phyloP scores from a whole-genome alignment of 2,113 vertebrate species.

The Carassius carassius region DNA sequence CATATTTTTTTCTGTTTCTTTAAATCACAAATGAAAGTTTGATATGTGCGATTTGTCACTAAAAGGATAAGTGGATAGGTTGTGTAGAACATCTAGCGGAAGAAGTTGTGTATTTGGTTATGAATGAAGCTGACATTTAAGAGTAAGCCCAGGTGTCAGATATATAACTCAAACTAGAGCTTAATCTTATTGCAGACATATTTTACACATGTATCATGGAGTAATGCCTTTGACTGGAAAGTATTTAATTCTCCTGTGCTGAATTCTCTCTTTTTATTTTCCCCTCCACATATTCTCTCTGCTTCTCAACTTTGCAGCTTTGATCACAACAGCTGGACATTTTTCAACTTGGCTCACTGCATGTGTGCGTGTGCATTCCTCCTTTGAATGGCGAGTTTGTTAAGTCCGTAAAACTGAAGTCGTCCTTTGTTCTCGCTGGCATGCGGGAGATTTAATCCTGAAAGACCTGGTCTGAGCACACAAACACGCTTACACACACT shows the following conservation, averaged over 20 bases:
- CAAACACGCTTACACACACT: neutral
- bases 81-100: neutral
- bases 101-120: neutral
- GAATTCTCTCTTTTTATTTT: conserved; percentile 16
- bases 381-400: conserved; percentile 60
- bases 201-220: conserved; percentile 28
- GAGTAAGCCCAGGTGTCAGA: neutral
- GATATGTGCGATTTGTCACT: neutral
- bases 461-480: conserved; percentile 44
- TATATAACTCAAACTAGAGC: neutral
- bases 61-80: neutral
- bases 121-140: neutral
- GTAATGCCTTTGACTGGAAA: conserved; percentile 22
- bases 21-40: neutral
- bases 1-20: too few species aligned
- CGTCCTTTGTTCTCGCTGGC: conserved; percentile 54
- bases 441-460: conserved; percentile 47
- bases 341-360: conserved; percentile 45
- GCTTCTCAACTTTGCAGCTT: conserved; percentile 43
- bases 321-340: conserved; percentile 57
- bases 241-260: neutral
- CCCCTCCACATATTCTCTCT: neutral
- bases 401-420: conserved; percentile 56
- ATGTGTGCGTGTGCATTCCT: conserved; percentile 40
- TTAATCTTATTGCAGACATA: conserved; percentile 28